These are phyloP conservation scores for Acleris cristana DNA, from an alignment of 2,888 invertebrate species.

Conservation along the genomic window DNA sequence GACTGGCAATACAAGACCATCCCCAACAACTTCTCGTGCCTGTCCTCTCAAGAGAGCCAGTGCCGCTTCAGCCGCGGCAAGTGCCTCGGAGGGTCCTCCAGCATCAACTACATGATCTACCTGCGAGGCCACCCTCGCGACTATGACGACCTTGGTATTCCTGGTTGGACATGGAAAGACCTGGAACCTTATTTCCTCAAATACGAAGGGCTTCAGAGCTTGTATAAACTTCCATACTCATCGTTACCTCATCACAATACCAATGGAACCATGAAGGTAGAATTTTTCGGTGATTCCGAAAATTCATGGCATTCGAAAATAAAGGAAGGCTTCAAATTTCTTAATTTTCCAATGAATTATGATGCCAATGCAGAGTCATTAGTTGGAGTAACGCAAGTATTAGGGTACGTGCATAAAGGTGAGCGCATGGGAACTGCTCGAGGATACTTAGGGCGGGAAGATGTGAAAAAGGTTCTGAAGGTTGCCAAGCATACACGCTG, in stretches of 20 bases:
- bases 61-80: constrained; percentile 63
- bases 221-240: constrained; percentile 50
- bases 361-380: constrained; percentile 63
- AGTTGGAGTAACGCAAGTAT: constrained; percentile 56
- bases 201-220: constrained; percentile 59
- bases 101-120: constrained; percentile 69
- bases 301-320: constrained; percentile 62
- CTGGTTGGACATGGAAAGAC: constrained; percentile 64
- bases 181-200: constrained; percentile 62
- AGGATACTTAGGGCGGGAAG: constrained; percentile 53
- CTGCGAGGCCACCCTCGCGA: constrained; percentile 60
- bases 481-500: constrained; percentile 57
- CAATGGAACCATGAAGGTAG: constrained; percentile 54
- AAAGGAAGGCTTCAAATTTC: constrained; percentile 46
- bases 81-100: constrained; percentile 68
- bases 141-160: constrained; percentile 50
- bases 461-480: constrained; percentile 50
- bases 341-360: constrained; percentile 56
- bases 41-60: constrained; percentile 47
- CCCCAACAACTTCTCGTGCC: constrained; percentile 63
- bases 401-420: constrained; percentile 58
- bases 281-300: constrained; percentile 52
- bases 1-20: constrained; percentile 62
- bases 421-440: constrained; percentile 62
- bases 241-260: constrained; percentile 64